Evolutionary conservation across 2,113 vertebrate genomes (phyloP).

Genomic region (Paratilapia polleni): DNA sequence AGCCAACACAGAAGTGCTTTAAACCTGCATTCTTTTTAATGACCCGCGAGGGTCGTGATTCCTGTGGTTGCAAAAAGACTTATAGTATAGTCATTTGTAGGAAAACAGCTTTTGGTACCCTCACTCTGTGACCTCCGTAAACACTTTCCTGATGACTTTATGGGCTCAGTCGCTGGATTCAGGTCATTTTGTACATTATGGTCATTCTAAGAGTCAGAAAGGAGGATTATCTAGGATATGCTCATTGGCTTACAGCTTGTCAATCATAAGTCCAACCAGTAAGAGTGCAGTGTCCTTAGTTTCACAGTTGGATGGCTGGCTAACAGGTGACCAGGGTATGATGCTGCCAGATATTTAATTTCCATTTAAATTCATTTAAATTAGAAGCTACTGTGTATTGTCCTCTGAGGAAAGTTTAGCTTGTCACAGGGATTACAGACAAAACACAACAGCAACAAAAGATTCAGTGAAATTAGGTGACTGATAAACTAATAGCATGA

Average conservation of each 20-base stretch:
- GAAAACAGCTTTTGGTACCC: background rate
- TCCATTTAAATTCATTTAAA: too few relatives aligned
- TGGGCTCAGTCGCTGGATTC: rapidly evolving
- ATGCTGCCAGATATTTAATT: too few relatives aligned
- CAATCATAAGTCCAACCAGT: too few relatives aligned
- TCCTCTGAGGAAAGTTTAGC: too few relatives aligned
- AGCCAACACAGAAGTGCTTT: too few relatives aligned
- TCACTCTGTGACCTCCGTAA: too few relatives aligned
- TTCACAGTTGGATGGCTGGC: too few relatives aligned
- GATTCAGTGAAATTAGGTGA: rapidly evolving
- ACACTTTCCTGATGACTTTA: background rate
- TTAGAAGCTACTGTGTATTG: too few relatives aligned
- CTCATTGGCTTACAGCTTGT: background rate
- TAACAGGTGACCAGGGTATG: too few relatives aligned
- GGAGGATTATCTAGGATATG: rapidly evolving
- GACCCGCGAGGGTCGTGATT: too few relatives aligned
- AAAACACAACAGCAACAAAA: background rate
- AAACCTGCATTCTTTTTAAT: too few relatives aligned
- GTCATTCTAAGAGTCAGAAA: background rate
- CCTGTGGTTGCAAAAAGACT: background rate
- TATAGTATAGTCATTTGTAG: background rate
- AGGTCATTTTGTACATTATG: background rate
- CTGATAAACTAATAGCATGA: background rate
- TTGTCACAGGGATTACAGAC: background rate
- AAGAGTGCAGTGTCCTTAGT: too few relatives aligned